Evolutionary conservation across 2,113 vertebrate species (phyloP).

Genomic region (Drymodes brunneopygia): DNA sequence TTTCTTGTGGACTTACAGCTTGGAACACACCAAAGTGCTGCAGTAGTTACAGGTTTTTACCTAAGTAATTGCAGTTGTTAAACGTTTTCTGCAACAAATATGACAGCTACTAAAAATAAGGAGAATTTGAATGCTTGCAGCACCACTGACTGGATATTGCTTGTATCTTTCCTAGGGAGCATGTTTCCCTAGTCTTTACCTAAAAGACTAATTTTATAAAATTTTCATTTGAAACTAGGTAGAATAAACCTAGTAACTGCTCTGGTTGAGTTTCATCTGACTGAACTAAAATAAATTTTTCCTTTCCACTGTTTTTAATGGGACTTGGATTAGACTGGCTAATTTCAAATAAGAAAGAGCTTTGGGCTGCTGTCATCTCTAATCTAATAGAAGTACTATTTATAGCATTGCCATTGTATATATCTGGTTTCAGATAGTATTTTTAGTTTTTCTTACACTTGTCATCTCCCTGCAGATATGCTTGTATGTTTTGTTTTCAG

Average conservation of each 20-base stretch:
- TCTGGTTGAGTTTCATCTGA: not conserved
- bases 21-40: not conserved
- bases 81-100: not conserved
- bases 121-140: not conserved
- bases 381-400: not conserved
- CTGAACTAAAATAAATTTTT: not conserved
- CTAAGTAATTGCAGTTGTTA: not conserved
- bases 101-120: not conserved
- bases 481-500: not conserved
- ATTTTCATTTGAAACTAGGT: not conserved
- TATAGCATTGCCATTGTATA: not conserved
- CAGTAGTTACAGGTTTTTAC: not conserved
- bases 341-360: slow-evolving; percentile 7
- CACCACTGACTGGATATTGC: not conserved
- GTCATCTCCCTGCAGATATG: not conserved
- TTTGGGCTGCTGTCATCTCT: slow-evolving; percentile 9
- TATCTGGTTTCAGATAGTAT: not conserved
- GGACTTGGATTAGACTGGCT: not conserved
- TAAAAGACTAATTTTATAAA: not conserved
- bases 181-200: not conserved
- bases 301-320: not conserved
- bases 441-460: slow-evolving; percentile 1
- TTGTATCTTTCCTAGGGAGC: not conserved
- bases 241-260: not conserved
- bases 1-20: not conserved